These are phyloP conservation scores for Bubo blakistoni DNA, from an alignment of 2,113 vertebrate genomes.

Conservation along the genomic window DNA sequence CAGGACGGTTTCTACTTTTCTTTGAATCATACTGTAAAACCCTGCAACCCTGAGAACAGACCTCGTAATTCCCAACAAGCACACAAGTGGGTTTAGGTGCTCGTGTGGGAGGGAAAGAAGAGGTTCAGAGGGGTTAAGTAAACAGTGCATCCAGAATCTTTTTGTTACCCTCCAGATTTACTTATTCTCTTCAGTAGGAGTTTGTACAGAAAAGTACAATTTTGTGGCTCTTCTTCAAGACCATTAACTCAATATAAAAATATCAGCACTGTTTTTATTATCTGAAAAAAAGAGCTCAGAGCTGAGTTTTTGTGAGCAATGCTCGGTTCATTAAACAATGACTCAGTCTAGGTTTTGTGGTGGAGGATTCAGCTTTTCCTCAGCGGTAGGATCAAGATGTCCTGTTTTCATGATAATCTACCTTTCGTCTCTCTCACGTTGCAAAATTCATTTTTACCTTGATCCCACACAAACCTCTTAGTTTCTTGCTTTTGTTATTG, in stretches of 20 bases:
- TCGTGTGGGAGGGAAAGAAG: neutral
- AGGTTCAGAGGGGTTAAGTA: neutral
- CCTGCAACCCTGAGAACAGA: neutral
- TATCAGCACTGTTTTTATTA: constrained; percentile 67
- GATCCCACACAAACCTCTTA: constrained; percentile 43
- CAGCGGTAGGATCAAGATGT: constrained; percentile 50
- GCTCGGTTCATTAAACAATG: constrained; percentile 63
- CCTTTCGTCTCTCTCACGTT: constrained; percentile 31
- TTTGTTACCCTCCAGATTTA: constrained; percentile 34
- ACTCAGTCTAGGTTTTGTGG: constrained; percentile 63
- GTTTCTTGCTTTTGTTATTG: constrained; percentile 52
- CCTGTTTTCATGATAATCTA: constrained; percentile 58
- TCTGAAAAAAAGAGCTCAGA: constrained; percentile 33
- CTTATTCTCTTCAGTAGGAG: neutral
- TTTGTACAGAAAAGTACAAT: constrained; percentile 28
- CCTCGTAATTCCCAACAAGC: constrained; percentile 9
- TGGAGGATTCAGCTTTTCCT: constrained; percentile 44
- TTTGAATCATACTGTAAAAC: constrained; percentile 29
- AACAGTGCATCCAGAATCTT: constrained; percentile 29
- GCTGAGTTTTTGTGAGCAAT: constrained; percentile 37
- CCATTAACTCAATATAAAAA: constrained; percentile 62
- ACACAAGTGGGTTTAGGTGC: constrained; percentile 37
- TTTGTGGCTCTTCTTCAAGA: constrained; percentile 64
- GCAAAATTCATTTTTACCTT: constrained; percentile 60
- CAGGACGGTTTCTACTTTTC: constrained; percentile 18